These are phyloP conservation scores for Trematomus bernacchii DNA, from an alignment of 2,797 vertebrate species.

Conservation along the genomic window DNA sequence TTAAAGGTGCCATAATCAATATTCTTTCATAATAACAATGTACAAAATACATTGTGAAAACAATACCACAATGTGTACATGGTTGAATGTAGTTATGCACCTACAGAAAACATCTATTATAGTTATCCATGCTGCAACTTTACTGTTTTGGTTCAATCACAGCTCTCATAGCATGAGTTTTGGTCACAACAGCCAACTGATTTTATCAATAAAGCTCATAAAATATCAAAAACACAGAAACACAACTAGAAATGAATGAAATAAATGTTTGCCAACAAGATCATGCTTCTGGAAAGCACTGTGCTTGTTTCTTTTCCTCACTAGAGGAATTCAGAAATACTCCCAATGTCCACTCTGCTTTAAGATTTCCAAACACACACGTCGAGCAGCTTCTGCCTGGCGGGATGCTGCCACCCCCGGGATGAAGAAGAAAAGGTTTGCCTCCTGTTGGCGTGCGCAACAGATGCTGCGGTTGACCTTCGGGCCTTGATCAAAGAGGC, in stretches of 20 bases:
- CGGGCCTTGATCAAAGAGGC: conserved; percentile 77
- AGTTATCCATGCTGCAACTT: not conserved
- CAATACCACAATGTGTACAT: not conserved
- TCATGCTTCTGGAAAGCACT: not conserved
- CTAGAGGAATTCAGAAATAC: conserved; percentile 1
- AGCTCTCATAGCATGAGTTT: not conserved
- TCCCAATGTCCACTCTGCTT: conserved; percentile 14
- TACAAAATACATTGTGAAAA: not conserved
- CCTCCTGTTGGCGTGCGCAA: conserved; percentile 45
- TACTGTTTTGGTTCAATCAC: not conserved
- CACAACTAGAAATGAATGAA: not conserved
- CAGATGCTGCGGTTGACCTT: conserved; percentile 82
- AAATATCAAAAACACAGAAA: not conserved
- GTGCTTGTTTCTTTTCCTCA: not conserved
- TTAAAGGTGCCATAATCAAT: not conserved
- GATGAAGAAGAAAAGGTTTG: conserved; percentile 49
- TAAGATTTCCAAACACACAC: conserved; percentile 36
- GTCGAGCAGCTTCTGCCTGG: conserved; percentile 25
- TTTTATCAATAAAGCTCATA: not conserved
- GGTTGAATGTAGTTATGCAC: not conserved
- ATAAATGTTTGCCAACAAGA: not conserved
- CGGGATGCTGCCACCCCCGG: conserved; percentile 32
- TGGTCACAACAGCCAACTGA: not conserved
- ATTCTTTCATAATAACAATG: not conserved
- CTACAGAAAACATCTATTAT: not conserved